These are phyloP conservation scores for Gallinago nigripennis DNA, from an alignment of 2,797 vertebrate genomes.

Conservation along the genomic window DNA sequence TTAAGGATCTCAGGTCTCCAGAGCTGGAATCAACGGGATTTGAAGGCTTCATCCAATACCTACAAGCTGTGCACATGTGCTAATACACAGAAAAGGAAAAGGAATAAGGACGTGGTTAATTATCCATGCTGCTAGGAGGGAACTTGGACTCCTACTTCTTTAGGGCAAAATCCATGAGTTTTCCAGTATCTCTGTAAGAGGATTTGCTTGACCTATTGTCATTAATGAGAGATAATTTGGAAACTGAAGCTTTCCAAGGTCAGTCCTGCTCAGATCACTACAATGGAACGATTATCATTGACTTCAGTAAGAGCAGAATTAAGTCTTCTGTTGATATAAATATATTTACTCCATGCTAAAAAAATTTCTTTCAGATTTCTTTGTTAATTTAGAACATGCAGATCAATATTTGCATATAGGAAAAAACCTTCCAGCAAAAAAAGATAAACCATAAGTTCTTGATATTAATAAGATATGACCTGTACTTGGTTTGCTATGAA, in stretches of 20 bases:
- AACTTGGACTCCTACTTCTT: background rate
- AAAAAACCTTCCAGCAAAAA: background rate
- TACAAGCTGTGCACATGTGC: background rate
- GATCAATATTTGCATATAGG: background rate
- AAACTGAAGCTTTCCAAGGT: background rate
- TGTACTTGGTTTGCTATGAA: background rate
- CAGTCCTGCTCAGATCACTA: background rate
- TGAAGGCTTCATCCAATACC: background rate
- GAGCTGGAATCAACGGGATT: background rate
- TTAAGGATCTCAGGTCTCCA: background rate
- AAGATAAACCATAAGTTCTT: background rate
- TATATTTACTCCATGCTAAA: background rate
- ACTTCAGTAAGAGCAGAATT: background rate
- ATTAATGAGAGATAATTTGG: background rate
- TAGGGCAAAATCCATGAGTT: background rate
- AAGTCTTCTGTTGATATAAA: background rate
- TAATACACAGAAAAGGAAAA: background rate
- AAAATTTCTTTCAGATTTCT: background rate
- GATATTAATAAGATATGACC: background rate
- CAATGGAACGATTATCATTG: background rate
- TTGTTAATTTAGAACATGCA: background rate
- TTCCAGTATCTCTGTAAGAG: background rate
- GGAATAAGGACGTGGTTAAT: background rate
- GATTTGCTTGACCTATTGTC: slow-evolving; percentile 1
- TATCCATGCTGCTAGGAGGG: background rate